A percentile compares a stretch with the other conserved stretches of the same genome.
Conservation (phyloP, 1,140 invertebrate species). For the Brachionus manjavacas region DNA sequence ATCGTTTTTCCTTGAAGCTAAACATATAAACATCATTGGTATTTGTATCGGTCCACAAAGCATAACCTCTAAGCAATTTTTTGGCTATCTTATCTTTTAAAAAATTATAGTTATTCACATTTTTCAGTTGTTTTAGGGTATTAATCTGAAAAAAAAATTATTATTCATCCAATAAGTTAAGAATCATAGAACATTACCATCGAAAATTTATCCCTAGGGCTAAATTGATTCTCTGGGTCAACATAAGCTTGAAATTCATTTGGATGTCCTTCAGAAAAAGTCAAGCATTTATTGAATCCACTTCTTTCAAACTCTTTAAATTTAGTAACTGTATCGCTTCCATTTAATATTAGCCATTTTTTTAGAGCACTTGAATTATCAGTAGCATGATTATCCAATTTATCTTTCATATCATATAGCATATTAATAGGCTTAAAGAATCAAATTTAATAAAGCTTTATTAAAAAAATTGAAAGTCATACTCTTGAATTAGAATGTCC, state of each 20-base stretch:
- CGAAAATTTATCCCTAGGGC: constrained; percentile 82
- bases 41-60: constrained; percentile 94
- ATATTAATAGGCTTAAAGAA: constrained; percentile 76
- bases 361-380: constrained; percentile 69
- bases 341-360: constrained; percentile 84
- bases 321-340: constrained; percentile 71
- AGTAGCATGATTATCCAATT: constrained; percentile 60
- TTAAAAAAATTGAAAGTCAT: constrained; percentile 42
- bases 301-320: constrained; percentile 69
- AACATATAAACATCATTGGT: constrained; percentile 86
- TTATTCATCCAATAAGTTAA: neutral
- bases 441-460: neutral
- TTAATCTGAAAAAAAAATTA: constrained; percentile 68
- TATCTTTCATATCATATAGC: constrained; percentile 73
- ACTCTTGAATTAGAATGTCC: constrained; percentile 93
- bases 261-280: constrained; percentile 78
- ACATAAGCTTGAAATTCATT: constrained; percentile 85
- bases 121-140: constrained; percentile 84
- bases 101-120: constrained; percentile 88
- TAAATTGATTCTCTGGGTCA: constrained; percentile 83
- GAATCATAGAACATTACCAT: constrained; percentile 63
- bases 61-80: constrained; percentile 80
- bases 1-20: constrained; percentile 73
- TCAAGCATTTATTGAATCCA: constrained; percentile 63
- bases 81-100: constrained; percentile 73